Conservation (phyloP, 2,888 invertebrate genomes). For the Campopleginae sp. region DNA sequence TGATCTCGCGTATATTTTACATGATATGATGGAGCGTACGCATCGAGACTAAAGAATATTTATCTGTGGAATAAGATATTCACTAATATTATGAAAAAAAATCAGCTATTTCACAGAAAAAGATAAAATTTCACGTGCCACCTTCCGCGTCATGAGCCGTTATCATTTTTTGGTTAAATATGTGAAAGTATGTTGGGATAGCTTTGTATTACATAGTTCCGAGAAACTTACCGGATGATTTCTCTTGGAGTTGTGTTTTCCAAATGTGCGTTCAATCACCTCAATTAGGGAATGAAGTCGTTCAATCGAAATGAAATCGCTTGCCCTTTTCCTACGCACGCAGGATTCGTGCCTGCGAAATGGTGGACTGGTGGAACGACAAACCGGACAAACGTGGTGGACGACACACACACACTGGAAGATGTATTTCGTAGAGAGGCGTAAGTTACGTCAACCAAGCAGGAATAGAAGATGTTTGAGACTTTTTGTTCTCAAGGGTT, state of each 20-base stretch:
- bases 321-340: background rate
- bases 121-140: conserved; percentile 41
- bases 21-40: background rate
- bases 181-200: background rate
- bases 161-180: background rate
- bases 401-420: background rate
- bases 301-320: background rate
- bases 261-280: background rate
- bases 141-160: conserved; percentile 14
- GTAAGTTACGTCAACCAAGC: background rate
- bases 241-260: background rate
- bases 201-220: background rate
- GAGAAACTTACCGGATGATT: conserved; percentile 20
- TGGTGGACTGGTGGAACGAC: conserved; percentile 36
- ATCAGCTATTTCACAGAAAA: background rate
- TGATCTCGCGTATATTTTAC: background rate
- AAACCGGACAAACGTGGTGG: conserved; percentile 42
- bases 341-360: conserved; percentile 49
- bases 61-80: background rate
- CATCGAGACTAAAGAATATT: background rate
- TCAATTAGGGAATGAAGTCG: background rate
- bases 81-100: background rate
- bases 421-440: background rate
- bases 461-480: background rate
- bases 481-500: conserved; percentile 2